phyloP scores from a whole-genome alignment of 2,113 vertebrate genomes.

The Cariama cristata region DNA sequence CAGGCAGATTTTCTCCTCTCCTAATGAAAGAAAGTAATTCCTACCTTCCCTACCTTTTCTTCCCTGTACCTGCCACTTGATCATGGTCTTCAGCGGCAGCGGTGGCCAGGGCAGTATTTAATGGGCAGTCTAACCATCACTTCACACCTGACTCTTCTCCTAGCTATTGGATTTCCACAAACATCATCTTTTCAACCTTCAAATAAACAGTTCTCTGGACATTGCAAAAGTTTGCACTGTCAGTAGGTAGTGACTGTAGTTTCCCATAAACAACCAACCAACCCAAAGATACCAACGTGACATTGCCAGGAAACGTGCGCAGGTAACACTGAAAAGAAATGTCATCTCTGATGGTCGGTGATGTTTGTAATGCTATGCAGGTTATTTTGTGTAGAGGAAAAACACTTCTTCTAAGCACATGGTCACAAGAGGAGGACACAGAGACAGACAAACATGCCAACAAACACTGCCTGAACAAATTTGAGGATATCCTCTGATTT shows the following conservation, averaged over 20 bases:
- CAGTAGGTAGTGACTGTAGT: not conserved
- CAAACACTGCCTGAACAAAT: not conserved
- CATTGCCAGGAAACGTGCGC: not conserved
- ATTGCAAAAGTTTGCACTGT: not conserved
- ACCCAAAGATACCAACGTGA: not conserved
- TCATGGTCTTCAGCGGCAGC: not conserved
- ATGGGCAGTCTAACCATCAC: not conserved
- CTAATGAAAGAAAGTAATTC: not conserved
- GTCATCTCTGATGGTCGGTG: accelerated
- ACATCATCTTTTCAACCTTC: not conserved
- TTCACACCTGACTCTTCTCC: not conserved
- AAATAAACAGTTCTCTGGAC: not conserved
- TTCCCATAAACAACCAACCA: not conserved
- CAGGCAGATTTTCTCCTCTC: not conserved
- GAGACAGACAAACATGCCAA: not conserved
- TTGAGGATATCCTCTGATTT: not conserved
- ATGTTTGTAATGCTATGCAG: not conserved
- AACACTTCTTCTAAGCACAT: not conserved
- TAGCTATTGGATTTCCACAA: not conserved
- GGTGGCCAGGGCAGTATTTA: not conserved
- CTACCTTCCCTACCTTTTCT: not conserved
- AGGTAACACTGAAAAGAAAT: not conserved
- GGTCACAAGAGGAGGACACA: not conserved
- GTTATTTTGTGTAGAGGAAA: not conserved
- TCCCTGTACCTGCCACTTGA: not conserved